A percentile compares a stretch with the other conserved stretches of the same genome.
Conservation (phyloP, 2,888 invertebrate genomes). For the Ochropleura plecta region DNA sequence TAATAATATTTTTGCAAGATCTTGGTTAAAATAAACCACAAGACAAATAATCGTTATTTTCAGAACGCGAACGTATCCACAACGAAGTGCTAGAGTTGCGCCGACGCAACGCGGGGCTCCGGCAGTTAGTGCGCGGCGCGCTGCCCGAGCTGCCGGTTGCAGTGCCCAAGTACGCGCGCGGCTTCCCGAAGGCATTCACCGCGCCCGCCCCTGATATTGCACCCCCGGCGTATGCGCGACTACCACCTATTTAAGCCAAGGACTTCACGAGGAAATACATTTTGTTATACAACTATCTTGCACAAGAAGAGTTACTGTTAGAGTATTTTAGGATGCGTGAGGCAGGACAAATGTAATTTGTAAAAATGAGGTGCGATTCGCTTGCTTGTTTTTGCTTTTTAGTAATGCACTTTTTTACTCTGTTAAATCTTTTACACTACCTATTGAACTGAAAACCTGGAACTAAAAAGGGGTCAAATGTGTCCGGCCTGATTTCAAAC, state of each 20-base stretch:
- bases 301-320: not conserved
- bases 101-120: constrained; percentile 93
- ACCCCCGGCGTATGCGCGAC: constrained; percentile 65
- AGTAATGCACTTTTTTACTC: too few relatives aligned
- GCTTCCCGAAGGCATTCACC: constrained; percentile 70
- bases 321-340: not conserved
- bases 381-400: too few relatives aligned
- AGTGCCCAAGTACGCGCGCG: constrained; percentile 69
- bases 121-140: constrained; percentile 92
- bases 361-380: too few relatives aligned
- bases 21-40: not conserved
- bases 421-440: too few relatives aligned
- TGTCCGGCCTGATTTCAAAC: too few relatives aligned
- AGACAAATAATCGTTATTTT: constrained; percentile 17
- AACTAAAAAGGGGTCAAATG: too few relatives aligned
- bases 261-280: not conserved
- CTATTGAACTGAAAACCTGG: too few relatives aligned
- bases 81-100: constrained; percentile 92
- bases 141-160: constrained; percentile 77
- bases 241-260: constrained; percentile 78
- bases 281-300: constrained; percentile 1
- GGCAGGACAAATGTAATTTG: too few relatives aligned
- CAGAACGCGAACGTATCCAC: constrained; percentile 92
- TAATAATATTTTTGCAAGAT: too few relatives aligned
- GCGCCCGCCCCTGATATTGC: constrained; percentile 74